Conservation (phyloP, 30 jellyfish, hydroid and myxozoan species). For the Rhopilema esculentum region DNA sequence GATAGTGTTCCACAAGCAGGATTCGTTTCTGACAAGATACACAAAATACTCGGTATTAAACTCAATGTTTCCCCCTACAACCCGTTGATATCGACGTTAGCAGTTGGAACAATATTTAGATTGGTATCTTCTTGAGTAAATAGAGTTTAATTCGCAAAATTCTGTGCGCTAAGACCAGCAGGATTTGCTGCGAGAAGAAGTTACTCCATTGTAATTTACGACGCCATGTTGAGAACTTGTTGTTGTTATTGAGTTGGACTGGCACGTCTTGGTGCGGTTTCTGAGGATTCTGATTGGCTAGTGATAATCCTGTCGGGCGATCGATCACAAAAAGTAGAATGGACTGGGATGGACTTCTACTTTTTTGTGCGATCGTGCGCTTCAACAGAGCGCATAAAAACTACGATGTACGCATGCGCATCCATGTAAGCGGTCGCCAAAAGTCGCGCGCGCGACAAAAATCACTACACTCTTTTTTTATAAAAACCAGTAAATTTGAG, state of each 20-base stretch:
- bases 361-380: slow-evolving; percentile 16
- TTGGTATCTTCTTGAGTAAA: no score
- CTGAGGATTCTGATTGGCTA: slow-evolving; percentile 3
- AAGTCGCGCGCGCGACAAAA: neutral
- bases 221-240: neutral
- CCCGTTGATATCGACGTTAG: no score
- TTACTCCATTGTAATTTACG: neutral
- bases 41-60: no score
- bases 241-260: neutral
- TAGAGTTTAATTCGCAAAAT: neutral
- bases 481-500: no score
- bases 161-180: neutral
- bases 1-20: neutral
- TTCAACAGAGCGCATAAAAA: neutral
- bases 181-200: no score
- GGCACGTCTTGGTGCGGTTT: slow-evolving; percentile 4
- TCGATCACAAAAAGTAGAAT: neutral
- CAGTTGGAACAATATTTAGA: no score
- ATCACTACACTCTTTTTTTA: no score
- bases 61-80: no score
- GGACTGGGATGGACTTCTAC: no score
- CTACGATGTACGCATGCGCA: neutral
- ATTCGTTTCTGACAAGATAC: neutral
- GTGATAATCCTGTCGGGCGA: slow-evolving; percentile 8
- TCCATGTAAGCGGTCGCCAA: neutral